Evolutionary conservation across 1,140 invertebrate species (phyloP), one percentile per base, ranked within the genome.

Genomic region (Matsumurasca onukii): DNA sequence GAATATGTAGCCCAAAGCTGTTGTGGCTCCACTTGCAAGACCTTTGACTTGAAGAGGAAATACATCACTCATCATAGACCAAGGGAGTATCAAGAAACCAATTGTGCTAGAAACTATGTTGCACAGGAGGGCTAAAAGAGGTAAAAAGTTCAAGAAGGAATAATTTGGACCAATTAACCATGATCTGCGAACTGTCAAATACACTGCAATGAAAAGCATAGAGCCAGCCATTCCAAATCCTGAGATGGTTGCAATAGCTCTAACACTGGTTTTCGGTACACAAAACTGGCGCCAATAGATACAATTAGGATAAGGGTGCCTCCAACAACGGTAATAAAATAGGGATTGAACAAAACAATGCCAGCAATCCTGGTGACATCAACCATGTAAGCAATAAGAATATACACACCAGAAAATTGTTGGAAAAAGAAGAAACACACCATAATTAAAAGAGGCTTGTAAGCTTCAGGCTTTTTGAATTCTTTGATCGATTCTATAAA

Each of bases 381-480:
- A 1, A 88, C 84, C 2, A 88, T 85, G 73, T 90, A 90, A 73
- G 89, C 88, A 69, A 89, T 87, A 1, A 91, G 80, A 0, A 86
- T 86, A 76, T 90, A 87, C 34, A 80, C 78, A 5, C 86, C 86
- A 1, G 83, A 82, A 1, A 85, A 73, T 75, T 88, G 86, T 76
- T 88, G 86, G 9, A 86, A 79, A 0, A 82, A 55, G 70, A 86
- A 82, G 31, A 87, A 76, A 1, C 79, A 51, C 0, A 82, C 48
- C 2, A 86, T 77, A 9, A 86, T 81, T 0, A 80, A 48, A 0
- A 84, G 71, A 1, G 86, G 86, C 71, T 86, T 86, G 69, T 73
- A 75, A 2, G 69, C 75, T 68, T 74, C 70, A 20, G 75, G 74
- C 24, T 71, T 72, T 27, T 66, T 22, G 2, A 74, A 62, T 45